Conservation (phyloP, 2,113 vertebrate genomes). For the Brachionichthys hirsutus region DNA sequence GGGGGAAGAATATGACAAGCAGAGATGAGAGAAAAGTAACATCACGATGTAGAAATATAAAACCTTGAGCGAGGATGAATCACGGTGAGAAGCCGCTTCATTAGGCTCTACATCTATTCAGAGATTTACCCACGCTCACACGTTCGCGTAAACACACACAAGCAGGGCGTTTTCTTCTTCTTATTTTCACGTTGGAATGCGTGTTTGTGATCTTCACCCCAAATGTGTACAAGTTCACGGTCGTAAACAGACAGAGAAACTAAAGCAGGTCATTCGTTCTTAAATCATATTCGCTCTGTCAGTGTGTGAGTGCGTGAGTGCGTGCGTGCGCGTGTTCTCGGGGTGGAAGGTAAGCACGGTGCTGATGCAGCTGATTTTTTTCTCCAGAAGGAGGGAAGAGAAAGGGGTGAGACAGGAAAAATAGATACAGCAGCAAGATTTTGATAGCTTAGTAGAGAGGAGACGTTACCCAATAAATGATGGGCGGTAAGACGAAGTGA, state of each 20-base stretch:
- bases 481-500: slow-evolving; percentile 48
- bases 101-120: slow-evolving; percentile 16
- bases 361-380: slow-evolving; percentile 70
- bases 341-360: slow-evolving; percentile 53
- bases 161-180: background rate
- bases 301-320: slow-evolving; percentile 12
- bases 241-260: slow-evolving; percentile 47
- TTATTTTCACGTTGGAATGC: background rate
- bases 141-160: background rate
- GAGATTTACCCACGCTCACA: slow-evolving; percentile 10
- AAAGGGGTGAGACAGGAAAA: slow-evolving; percentile 38
- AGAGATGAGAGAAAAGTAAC: slow-evolving; percentile 16
- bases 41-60: slow-evolving; percentile 9
- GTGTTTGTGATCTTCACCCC: slow-evolving; percentile 15
- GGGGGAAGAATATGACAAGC: slow-evolving; percentile 10
- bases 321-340: slow-evolving; percentile 20
- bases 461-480: slow-evolving; percentile 74
- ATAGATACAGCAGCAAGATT: slow-evolving; percentile 70
- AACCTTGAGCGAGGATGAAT: slow-evolving; percentile 35
- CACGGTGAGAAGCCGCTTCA: slow-evolving; percentile 39
- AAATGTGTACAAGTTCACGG: slow-evolving; percentile 41
- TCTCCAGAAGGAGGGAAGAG: slow-evolving; percentile 40
- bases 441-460: slow-evolving; percentile 67
- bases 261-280: slow-evolving; percentile 57
- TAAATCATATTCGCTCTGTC: slow-evolving; percentile 41